These are phyloP conservation scores for Cyprinodon tularosa DNA, from an alignment of 2,113 vertebrate genomes.

Conservation along the genomic window DNA sequence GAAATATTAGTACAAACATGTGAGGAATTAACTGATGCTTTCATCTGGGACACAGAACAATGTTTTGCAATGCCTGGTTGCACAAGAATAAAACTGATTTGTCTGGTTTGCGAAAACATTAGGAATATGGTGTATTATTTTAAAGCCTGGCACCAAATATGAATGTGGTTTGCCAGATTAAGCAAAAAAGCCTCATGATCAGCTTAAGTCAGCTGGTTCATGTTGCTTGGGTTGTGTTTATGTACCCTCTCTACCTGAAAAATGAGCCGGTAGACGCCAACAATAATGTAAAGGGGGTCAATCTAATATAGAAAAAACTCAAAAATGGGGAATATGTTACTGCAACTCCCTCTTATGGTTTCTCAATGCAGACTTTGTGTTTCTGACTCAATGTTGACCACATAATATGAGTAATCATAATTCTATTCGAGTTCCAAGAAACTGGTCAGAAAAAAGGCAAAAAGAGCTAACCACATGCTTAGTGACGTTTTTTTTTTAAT, in stretches of 20 bases:
- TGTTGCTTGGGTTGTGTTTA: constrained; percentile 47
- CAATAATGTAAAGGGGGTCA: constrained; percentile 51
- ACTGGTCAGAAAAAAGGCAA: constrained; percentile 32
- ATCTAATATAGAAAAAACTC: constrained; percentile 36
- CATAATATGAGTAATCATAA: constrained; percentile 41
- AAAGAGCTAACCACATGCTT: constrained; percentile 1
- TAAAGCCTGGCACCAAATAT: constrained; percentile 40
- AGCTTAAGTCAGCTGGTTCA: constrained; percentile 59
- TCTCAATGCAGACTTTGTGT: constrained; percentile 46
- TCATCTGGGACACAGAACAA: constrained; percentile 47
- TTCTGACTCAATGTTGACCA: constrained; percentile 47
- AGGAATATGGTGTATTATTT: constrained; percentile 57
- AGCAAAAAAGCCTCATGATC: constrained; percentile 52
- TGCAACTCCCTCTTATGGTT: constrained; percentile 27
- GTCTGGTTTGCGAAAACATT: constrained; percentile 40
- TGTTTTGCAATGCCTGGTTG: constrained; percentile 47
- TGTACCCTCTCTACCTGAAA: constrained; percentile 43
- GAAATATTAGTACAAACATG: constrained; percentile 65
- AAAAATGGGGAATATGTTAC: constrained; percentile 35
- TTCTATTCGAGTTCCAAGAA: constrained; percentile 53
- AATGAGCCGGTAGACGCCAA: constrained; percentile 56
- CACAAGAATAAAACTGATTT: constrained; percentile 58
- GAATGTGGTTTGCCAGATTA: constrained; percentile 43
- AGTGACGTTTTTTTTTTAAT: not conserved
- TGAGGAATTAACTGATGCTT: constrained; percentile 47